Percentiles rank a stretch among this genome's conserved stretches.
Evolutionary conservation across 2,888 invertebrate genomes (phyloP).

Genomic region (Thelaira solivaga): DNA sequence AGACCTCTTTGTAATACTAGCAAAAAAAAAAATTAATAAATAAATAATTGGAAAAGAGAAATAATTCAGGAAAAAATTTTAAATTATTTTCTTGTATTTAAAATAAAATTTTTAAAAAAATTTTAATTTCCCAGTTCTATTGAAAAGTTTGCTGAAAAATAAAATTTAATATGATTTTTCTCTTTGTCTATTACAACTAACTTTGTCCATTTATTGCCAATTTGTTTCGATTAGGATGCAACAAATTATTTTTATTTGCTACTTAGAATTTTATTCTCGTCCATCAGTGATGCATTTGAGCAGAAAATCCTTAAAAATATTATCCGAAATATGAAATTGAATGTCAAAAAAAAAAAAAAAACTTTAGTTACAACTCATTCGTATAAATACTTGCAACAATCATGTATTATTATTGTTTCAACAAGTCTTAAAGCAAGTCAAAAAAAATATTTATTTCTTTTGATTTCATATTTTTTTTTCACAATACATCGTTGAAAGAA

Average conservation of each 20-base stretch:
- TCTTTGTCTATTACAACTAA: background rate
- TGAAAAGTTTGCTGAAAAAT: background rate
- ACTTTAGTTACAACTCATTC: slow-evolving; percentile 33
- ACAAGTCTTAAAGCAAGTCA: slow-evolving; percentile 28
- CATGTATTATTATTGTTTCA: slow-evolving; percentile 56
- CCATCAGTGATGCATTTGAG: slow-evolving; percentile 39
- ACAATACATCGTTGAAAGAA: slow-evolving; percentile 28
- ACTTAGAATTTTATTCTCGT: slow-evolving; percentile 2
- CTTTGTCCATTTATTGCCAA: background rate
- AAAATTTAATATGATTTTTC: background rate
- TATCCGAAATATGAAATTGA: background rate
- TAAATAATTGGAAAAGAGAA: background rate
- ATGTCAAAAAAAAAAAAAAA: background rate
- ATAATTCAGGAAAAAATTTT: background rate
- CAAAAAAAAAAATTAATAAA: slow-evolving; percentile 1
- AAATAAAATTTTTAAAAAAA: background rate
- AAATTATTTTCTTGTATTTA: background rate
- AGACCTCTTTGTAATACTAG: slow-evolving; percentile 30
- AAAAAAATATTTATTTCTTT: slow-evolving; percentile 36
- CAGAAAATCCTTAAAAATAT: slow-evolving; percentile 41
- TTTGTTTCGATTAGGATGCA: background rate
- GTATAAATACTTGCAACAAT: slow-evolving; percentile 44
- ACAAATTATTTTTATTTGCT: background rate
- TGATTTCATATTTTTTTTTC: slow-evolving; percentile 16
- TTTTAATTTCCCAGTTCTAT: too few relatives aligned